A percentile compares a stretch with the other conserved stretches of the same genome.
Conservation (phyloP, 2,113 vertebrate genomes). For the Myocastor coypus region DNA sequence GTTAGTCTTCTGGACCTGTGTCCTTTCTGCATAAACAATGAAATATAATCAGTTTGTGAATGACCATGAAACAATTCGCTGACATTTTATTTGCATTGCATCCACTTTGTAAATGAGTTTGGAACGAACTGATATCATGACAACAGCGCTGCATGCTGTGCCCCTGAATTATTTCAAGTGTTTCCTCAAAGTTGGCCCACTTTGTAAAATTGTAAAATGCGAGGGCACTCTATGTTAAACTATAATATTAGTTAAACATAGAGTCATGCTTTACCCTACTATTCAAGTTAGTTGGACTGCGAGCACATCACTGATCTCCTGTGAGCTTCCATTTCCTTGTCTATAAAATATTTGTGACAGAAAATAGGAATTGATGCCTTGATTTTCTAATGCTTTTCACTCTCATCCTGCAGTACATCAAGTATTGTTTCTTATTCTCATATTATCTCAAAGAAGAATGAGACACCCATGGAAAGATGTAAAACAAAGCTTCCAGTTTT, state of each 20-base stretch:
- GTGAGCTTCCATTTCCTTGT: background rate
- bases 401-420: background rate
- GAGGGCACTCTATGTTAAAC: background rate
- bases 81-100: background rate
- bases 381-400: background rate
- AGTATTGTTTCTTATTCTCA: background rate
- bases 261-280: background rate
- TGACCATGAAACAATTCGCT: background rate
- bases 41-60: background rate
- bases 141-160: background rate
- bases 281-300: background rate
- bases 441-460: background rate
- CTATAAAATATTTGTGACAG: background rate
- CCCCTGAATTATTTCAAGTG: background rate
- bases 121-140: background rate
- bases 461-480: background rate
- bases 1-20: background rate
- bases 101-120: background rate
- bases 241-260: background rate
- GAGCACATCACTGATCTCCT: background rate
- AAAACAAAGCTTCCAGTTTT: background rate
- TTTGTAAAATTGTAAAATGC: background rate
- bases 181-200: background rate
- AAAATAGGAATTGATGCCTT: background rate
- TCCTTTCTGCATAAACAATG: background rate